Evolutionary conservation across 2,888 invertebrate genomes (phyloP).

Genomic region (Caprella mutica): DNA sequence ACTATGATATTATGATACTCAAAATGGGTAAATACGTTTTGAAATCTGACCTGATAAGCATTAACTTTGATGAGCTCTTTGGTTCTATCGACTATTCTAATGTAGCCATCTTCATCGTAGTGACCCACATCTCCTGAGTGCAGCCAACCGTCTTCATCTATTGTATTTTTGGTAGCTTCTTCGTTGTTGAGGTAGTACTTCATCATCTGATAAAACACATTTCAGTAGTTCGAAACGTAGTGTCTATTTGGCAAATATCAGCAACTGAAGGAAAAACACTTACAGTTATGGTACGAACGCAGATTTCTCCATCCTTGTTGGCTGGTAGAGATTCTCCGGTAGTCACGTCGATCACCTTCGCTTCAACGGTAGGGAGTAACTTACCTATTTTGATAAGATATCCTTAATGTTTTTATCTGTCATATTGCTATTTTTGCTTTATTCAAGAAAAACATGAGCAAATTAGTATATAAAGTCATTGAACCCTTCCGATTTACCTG

Average conservation of each 20-base stretch:
- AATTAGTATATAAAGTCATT: too few species aligned
- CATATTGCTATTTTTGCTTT: too few species aligned
- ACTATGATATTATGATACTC: too few species aligned
- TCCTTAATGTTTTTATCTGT: too few species aligned
- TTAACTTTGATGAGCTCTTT: slow-evolving; percentile 88
- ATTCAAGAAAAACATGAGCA: too few species aligned
- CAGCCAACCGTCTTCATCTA: slow-evolving; percentile 41
- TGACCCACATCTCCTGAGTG: slow-evolving; percentile 70
- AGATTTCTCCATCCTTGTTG: slow-evolving; percentile 53
- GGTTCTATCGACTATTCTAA: slow-evolving; percentile 69
- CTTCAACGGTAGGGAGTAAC: slow-evolving; percentile 51
- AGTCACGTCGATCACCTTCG: slow-evolving; percentile 53
- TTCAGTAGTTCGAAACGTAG: too few species aligned
- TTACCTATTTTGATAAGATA: too few species aligned
- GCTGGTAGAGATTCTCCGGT: slow-evolving; percentile 45
- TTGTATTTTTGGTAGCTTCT: slow-evolving; percentile 41
- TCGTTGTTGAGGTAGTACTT: slow-evolving; percentile 43
- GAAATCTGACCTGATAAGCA: slow-evolving; percentile 55
- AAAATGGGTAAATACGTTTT: too few species aligned
- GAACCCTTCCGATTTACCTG: too few species aligned
- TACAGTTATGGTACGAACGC: slow-evolving; percentile 63
- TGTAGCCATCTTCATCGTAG: slow-evolving; percentile 61
- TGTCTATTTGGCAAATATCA: too few species aligned
- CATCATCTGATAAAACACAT: slow-evolving; percentile 41
- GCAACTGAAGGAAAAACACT: too few species aligned